These are phyloP conservation scores for Scaptomyza cyrtandrae DNA, from an alignment of 2,888 invertebrate genomes.

Conservation along the genomic window DNA sequence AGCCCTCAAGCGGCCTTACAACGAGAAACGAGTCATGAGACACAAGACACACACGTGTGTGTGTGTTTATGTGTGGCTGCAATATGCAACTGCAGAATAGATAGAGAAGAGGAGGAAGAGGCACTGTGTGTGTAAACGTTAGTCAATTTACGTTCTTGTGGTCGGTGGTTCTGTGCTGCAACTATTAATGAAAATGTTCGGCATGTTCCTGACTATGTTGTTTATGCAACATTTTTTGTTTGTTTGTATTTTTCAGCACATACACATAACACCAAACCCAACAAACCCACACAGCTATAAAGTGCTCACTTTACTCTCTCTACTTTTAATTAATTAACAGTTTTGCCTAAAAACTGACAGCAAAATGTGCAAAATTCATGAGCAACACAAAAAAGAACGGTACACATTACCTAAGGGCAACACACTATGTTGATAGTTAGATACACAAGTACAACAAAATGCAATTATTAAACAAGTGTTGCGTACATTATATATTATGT, in stretches of 20 bases:
- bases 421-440: no score
- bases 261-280: neutral
- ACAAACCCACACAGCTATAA: slow-evolving; percentile 3
- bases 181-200: slow-evolving; percentile 56
- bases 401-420: slow-evolving; percentile 6
- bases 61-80: no score
- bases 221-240: slow-evolving; percentile 42
- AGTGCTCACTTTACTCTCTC: slow-evolving; percentile 18
- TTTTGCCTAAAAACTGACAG: slow-evolving; percentile 13
- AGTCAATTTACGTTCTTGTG: slow-evolving; percentile 24
- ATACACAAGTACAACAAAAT: neutral
- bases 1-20: slow-evolving; percentile 72
- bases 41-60: neutral
- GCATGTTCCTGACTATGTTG: slow-evolving; percentile 7
- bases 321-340: slow-evolving; percentile 57
- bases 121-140: neutral
- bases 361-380: slow-evolving; percentile 10
- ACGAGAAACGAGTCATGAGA: neutral
- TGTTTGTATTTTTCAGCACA: slow-evolving; percentile 31
- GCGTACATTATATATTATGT: neutral
- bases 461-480: neutral
- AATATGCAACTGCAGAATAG: no score
- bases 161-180: slow-evolving; percentile 27
- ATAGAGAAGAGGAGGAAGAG: neutral
- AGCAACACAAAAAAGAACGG: neutral